These are phyloP conservation scores for Chouioia cunea DNA, from an alignment of 2,888 invertebrate species.

Conservation along the genomic window DNA sequence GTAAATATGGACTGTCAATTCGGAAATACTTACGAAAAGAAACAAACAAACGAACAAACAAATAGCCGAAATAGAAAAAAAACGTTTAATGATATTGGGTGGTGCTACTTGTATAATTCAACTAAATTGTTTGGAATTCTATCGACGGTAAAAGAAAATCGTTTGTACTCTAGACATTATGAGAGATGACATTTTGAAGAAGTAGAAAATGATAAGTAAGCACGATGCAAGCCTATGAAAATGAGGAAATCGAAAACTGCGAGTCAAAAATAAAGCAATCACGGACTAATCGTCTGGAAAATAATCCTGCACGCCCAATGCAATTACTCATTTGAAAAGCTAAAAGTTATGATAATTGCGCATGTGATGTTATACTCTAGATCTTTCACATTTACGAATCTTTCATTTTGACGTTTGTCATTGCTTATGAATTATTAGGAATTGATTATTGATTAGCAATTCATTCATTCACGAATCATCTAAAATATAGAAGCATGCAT, in stretches of 20 bases:
- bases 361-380: constrained; percentile 46
- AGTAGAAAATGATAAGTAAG: not conserved
- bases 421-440: constrained; percentile 27
- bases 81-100: no score
- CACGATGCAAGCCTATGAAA: not conserved
- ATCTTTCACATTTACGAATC: constrained; percentile 18
- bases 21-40: no score
- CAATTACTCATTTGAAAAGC: constrained; percentile 23
- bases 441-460: constrained; percentile 27
- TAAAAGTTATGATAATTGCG: constrained; percentile 38
- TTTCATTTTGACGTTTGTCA: constrained; percentile 15
- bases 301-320: constrained; percentile 37
- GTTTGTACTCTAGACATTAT: no score
- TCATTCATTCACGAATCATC: constrained; percentile 39
- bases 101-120: no score
- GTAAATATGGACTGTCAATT: constrained; percentile 8
- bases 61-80: no score
- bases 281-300: constrained; percentile 35
- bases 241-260: not conserved
- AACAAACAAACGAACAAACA: no score
- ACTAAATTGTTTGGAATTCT: no score
- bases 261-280: constrained; percentile 2
- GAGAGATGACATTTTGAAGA: constrained; percentile 13
- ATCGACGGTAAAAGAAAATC: no score
- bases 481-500: constrained; percentile 45